Evolutionary conservation across 2,888 invertebrate species (phyloP), one percentile per base, ranked within the genome.

Genomic region (Euzophera pinguis): DNA sequence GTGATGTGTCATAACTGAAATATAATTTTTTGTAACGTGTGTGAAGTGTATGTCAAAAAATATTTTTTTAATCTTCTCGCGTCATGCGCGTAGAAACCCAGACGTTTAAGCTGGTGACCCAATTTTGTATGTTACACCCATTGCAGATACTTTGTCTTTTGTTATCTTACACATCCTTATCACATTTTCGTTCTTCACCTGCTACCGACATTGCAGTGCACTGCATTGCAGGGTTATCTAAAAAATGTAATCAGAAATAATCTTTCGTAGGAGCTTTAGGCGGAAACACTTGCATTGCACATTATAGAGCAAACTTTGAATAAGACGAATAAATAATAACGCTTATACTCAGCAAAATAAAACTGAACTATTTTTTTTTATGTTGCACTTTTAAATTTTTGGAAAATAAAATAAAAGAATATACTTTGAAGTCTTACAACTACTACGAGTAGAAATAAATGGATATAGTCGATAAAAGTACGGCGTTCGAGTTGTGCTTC

Each of bases 101-200:
- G 37, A 38, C 13, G 13, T 2, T 13, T n/a, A n/a, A n/a, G n/a
- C 37, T 38, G 37, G 37, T 38, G 37, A 38, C 37, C 37, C 13
- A 38, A 38, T 38, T 38, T 38, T 38, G 37, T 7, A 8, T 43
- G 7, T 29, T 43, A 3, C 29, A 29, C 8, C 14, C 13, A 42
- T 27, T 27, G 42, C 42, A n/a, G 27, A 29, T 9, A 9, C 43
- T 43, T 43, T 43, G 29, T 42, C 27, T 42, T 8, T 9, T 13
- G 13, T 43, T 29, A 43, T 43, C 43, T 43, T 8, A 13, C 43
- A 13, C 29, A 4, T 43, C 29, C 13, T 43, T 43, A 29, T 43
- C 27, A 43, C 29, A 27, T 29, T 43, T 43, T 43, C 43, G 29
- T 29, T 43, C 43, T 43, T 43, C 43, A 43, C 43, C 43, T 43